Conservation (phyloP, 1,140 invertebrate genomes). For the Caligus rogercresseyi region DNA sequence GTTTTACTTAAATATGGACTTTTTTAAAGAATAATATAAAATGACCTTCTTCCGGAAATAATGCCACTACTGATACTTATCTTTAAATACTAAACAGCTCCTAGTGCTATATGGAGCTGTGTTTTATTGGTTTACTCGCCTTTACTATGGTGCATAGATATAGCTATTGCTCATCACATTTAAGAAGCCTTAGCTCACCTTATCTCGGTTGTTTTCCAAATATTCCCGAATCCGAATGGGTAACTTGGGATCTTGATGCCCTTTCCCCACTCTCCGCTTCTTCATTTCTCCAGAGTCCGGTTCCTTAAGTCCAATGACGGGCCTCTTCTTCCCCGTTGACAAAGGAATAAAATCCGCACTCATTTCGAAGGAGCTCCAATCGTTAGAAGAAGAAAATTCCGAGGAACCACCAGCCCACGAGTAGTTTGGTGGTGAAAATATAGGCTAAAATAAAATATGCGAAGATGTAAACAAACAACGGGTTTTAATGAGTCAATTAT, state of each 20-base stretch:
- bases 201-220: conserved; percentile 22
- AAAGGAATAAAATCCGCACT: not conserved
- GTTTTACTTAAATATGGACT: too few relatives aligned
- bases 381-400: too few relatives aligned
- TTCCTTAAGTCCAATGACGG: not conserved
- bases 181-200: conserved; percentile 30
- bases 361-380: too few relatives aligned
- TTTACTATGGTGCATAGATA: not conserved
- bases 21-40: too few relatives aligned
- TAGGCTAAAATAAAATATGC: too few relatives aligned
- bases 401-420: too few relatives aligned
- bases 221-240: not conserved
- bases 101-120: not conserved
- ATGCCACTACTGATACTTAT: not conserved
- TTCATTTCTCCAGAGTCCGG: not conserved
- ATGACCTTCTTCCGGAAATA: not conserved
- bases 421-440: too few relatives aligned
- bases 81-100: not conserved
- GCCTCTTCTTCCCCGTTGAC: not conserved
- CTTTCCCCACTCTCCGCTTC: conserved; percentile 13
- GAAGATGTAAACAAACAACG: too few relatives aligned
- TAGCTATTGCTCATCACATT: conserved; percentile 28
- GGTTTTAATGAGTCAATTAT: too few relatives aligned
- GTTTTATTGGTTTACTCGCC: not conserved
- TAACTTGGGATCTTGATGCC: not conserved